A percentile compares a stretch with the other conserved stretches of the same genome.
Evolutionary conservation across 2,113 vertebrate species (phyloP).

Genomic region (Tympanuchus pallidicinctus): DNA sequence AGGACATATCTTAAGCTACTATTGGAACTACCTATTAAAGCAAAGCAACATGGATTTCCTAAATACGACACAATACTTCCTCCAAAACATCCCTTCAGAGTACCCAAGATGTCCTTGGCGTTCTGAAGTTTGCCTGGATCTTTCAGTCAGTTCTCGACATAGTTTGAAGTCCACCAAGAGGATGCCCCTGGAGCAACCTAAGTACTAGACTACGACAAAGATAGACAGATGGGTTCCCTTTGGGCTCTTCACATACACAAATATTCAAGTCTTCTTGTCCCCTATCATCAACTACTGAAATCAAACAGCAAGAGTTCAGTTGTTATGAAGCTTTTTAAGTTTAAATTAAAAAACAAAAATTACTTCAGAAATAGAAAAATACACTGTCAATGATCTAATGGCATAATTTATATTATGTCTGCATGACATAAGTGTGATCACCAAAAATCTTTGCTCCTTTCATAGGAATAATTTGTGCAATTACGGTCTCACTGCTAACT

Average conservation of each 20-base stretch:
- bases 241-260: neutral
- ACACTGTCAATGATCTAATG: neutral
- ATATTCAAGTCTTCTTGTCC: neutral
- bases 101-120: neutral
- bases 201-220: neutral
- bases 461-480: neutral
- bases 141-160: neutral
- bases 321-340: neutral
- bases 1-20: neutral
- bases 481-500: neutral
- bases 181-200: neutral
- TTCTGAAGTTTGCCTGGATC: neutral
- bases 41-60: neutral
- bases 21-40: neutral
- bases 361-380: neutral
- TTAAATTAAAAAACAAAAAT: neutral
- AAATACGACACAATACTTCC: neutral
- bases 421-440: neutral
- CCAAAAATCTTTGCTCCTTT: neutral
- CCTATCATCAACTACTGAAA: neutral
- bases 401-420: neutral
- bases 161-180: neutral
- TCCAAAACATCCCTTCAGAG: neutral
- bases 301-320: neutral
- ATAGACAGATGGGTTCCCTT: neutral